Evolutionary conservation across 2,797 vertebrate species (phyloP).

Genomic region (Gymnodraco acuticeps): DNA sequence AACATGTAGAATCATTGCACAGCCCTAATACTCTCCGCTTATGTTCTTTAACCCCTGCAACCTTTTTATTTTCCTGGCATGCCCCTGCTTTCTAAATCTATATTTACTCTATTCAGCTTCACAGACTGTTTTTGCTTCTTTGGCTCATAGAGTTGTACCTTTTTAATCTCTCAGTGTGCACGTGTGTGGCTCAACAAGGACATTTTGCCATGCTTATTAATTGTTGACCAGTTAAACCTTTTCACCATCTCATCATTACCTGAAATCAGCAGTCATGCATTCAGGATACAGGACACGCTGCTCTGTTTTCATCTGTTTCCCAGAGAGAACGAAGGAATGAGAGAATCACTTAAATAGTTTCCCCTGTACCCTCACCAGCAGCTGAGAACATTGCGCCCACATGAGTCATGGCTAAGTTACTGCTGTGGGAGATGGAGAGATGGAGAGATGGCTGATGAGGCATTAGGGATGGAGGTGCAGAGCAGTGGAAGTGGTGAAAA

Average conservation of each 20-base stretch:
- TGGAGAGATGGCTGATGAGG: slow-evolving; percentile 60
- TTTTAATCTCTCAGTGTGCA: slow-evolving; percentile 15
- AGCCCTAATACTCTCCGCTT: not conserved
- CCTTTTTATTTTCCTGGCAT: slow-evolving; percentile 36
- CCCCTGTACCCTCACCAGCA: slow-evolving; percentile 65
- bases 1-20: too few species aligned
- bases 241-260: not conserved
- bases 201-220: slow-evolving; percentile 24
- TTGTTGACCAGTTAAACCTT: slow-evolving; percentile 38
- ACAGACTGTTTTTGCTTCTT: slow-evolving; percentile 29
- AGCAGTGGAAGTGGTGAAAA: slow-evolving; percentile 52
- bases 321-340: slow-evolving; percentile 30
- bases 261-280: slow-evolving; percentile 17
- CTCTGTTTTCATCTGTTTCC: slow-evolving; percentile 34
- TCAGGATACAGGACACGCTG: slow-evolving; percentile 14
- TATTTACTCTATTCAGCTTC: slow-evolving; percentile 53
- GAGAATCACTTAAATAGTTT: slow-evolving; percentile 54
- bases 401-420: slow-evolving; percentile 73
- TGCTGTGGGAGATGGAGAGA: slow-evolving; percentile 66
- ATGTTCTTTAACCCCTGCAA: slow-evolving; percentile 24
- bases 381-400: slow-evolving; percentile 62
- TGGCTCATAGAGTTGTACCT: slow-evolving; percentile 24
- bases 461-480: slow-evolving; percentile 61
- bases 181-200: slow-evolving; percentile 41
- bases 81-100: slow-evolving; percentile 42